Conservation (phyloP, 1,140 invertebrate species). For the Trichogramma pretiosum region DNA sequence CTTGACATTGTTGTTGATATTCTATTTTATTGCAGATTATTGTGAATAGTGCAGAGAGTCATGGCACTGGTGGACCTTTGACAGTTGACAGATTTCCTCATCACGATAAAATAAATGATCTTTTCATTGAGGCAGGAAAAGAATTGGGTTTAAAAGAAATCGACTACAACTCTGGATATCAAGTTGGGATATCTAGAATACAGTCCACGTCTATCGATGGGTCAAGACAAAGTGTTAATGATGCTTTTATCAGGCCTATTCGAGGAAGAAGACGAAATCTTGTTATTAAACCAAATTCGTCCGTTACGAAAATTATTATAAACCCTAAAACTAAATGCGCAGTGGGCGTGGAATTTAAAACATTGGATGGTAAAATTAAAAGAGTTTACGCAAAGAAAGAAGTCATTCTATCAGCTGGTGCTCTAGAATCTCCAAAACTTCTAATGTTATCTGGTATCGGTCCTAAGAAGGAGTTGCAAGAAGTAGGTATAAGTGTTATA, state of each 20-base stretch:
- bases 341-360: constrained; percentile 13
- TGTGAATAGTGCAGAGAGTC: background rate
- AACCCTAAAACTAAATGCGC: constrained; percentile 33
- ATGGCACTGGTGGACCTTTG: background rate
- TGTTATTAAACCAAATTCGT: constrained; percentile 54
- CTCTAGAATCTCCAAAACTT: constrained; percentile 63
- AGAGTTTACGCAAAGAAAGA: constrained; percentile 40
- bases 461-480: constrained; percentile 46
- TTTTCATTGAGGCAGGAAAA: background rate
- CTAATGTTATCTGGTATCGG: constrained; percentile 63
- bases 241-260: constrained; percentile 60
- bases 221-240: constrained; percentile 56
- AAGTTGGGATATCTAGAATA: constrained; percentile 43
- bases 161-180: constrained; percentile 2
- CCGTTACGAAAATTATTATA: constrained; percentile 51
- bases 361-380: constrained; percentile 23
- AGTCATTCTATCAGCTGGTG: constrained; percentile 60
- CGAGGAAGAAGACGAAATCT: constrained; percentile 59
- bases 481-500: constrained; percentile 35
- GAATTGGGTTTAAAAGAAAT: background rate
- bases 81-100: background rate
- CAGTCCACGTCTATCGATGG: constrained; percentile 51
- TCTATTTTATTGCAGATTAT: background rate
- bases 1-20: background rate
- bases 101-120: background rate